Base-by-base conservation (phyloP, 2,888 invertebrate genomes). In the Oscheius sp. region DNA sequence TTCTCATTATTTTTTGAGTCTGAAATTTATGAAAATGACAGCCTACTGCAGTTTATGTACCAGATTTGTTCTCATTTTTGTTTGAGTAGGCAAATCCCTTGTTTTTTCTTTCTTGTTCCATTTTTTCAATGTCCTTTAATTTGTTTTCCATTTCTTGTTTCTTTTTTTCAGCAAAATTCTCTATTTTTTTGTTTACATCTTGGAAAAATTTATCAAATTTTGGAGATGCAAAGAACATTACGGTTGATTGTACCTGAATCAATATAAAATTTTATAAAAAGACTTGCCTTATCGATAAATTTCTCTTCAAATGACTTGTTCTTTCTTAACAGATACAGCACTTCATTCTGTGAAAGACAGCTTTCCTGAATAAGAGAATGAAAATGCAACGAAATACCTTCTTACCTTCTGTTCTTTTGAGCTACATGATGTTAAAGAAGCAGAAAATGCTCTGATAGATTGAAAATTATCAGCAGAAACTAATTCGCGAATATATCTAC, bases 281-380 rank as follows among this genome's bases (percentile, higher is more conserved):
- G 29, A 65, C 3, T 27, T 10, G 67, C 63, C 67, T 72, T 64
- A 42, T 74, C 64, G 42, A 80, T 58, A 63, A 80, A 73, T 17
- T 71, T 55, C 37, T 78, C 75, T 55, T 80, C 80, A 12, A 78
- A 75, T 42, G 71, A 48, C 55, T 74, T 75, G 69, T 80, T 75
- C 53, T 75, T 78, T 15, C 55, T 65, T 34, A 80, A 71, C 29
- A 76, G 65, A 66, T 67, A 61, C 1, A 75, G 39, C 3, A 78
- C 72, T 71, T 78, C 76, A n/a, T 61, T 55, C 33, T 75, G 66
- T 33, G 73, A 69, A 2, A 78, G 31, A 27, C 61, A 63, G 5
- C 66, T 63, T 34, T 55, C 39, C 70, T 70, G 57, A n/a, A n/a
- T n/a, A n/a, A n/a, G n/a, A n/a, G n/a, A n/a, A n/a, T n/a, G n/a